Conservation (phyloP, 2,888 invertebrate genomes). For the Drosophila parthenogenetica region DNA sequence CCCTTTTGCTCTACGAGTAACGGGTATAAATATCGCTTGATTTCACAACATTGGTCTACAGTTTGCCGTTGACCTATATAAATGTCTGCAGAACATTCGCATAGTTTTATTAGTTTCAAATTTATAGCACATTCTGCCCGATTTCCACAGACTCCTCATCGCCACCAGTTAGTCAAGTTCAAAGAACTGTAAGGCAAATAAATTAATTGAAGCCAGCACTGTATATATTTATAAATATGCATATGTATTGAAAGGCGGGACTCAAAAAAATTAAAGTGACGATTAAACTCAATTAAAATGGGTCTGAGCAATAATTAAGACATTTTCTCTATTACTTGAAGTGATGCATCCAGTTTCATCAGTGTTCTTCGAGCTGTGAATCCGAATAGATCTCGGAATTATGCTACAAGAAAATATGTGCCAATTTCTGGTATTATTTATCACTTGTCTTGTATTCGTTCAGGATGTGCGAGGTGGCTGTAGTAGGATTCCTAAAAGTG, state of each 20-base stretch:
- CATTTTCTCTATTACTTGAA: constrained; percentile 46
- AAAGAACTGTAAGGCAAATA: constrained; percentile 59
- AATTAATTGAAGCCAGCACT: constrained; percentile 45
- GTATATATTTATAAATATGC: constrained; percentile 11
- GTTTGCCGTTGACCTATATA: constrained; percentile 61
- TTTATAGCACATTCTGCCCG: not conserved
- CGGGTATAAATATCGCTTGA: no score
- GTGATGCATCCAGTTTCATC: constrained; percentile 54
- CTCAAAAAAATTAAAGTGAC: constrained; percentile 42
- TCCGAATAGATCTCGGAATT: constrained; percentile 19
- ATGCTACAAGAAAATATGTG: constrained; percentile 37
- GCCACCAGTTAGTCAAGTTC: constrained; percentile 48
- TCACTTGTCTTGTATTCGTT: constrained; percentile 18
- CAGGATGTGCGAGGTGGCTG: constrained; percentile 73
- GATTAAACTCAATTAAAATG: constrained; percentile 61
- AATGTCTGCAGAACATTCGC: constrained; percentile 14
- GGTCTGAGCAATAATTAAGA: constrained; percentile 59
- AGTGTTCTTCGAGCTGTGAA: constrained; percentile 54
- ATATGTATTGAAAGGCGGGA: constrained; percentile 47
- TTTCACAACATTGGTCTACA: no score
- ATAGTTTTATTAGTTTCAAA: not conserved
- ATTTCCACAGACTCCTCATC: constrained; percentile 1
- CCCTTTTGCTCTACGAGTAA: no score
- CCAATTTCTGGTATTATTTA: constrained; percentile 6
- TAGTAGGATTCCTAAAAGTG: constrained; percentile 86